Conservation (phyloP, 2,888 invertebrate genomes). For the Cylloceria caligata region DNA sequence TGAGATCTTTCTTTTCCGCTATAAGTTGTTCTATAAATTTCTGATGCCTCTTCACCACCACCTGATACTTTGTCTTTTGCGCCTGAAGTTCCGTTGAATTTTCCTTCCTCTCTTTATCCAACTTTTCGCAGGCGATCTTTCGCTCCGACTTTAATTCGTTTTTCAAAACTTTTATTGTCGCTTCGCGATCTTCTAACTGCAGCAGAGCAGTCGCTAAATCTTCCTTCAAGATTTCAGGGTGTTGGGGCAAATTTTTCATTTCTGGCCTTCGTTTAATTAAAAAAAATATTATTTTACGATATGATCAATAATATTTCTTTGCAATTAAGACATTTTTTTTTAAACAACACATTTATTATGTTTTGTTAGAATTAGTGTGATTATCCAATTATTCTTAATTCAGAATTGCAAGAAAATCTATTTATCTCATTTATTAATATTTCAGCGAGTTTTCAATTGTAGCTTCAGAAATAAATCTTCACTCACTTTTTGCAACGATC, state of each 20-base stretch:
- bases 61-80: slow-evolving; percentile 91
- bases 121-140: slow-evolving; percentile 82
- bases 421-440: background rate
- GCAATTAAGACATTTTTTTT: too few relatives aligned
- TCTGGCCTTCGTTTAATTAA: slow-evolving; percentile 10
- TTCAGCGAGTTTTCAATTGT: background rate
- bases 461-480: background rate
- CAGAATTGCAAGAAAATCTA: too few relatives aligned
- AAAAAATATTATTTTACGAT: too few relatives aligned
- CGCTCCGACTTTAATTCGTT: slow-evolving; percentile 83
- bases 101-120: slow-evolving; percentile 83
- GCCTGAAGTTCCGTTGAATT: slow-evolving; percentile 85
- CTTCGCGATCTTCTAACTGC: slow-evolving; percentile 79
- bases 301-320: too few relatives aligned
- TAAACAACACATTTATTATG: background rate
- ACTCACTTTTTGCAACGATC: slow-evolving; percentile 37
- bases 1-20: slow-evolving; percentile 91
- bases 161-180: slow-evolving; percentile 76
- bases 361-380: too few relatives aligned
- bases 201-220: slow-evolving; percentile 76
- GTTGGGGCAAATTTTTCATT: slow-evolving; percentile 14
- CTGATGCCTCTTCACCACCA: slow-evolving; percentile 91
- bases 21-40: slow-evolving; percentile 93
- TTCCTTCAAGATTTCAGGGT: slow-evolving; percentile 71
- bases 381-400: too few relatives aligned